Evolutionary conservation across 2,888 invertebrate genomes (phyloP).

Genomic region (Falcaria lacertinaria): DNA sequence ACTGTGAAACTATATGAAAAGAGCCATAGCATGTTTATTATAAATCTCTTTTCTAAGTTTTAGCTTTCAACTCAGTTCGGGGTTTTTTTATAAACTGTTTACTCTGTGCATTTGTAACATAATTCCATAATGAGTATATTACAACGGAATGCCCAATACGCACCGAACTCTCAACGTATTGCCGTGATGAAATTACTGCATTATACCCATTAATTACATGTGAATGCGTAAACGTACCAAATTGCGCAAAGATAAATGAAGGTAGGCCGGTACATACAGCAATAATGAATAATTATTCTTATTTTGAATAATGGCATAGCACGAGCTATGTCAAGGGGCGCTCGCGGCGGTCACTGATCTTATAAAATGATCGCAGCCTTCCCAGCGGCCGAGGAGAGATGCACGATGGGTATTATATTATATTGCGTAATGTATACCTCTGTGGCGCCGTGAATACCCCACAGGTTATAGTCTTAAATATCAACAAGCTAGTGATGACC

Average conservation of each 20-base stretch:
- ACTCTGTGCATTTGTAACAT: too few species aligned
- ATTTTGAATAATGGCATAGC: conserved; percentile 41
- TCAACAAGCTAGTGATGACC: too few species aligned
- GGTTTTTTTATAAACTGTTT: too few species aligned
- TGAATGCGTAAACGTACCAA: conserved; percentile 8
- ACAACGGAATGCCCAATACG: too few species aligned
- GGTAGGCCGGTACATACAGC: conserved; percentile 31
- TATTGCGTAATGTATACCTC: conserved; percentile 45
- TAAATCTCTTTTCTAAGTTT: too few species aligned
- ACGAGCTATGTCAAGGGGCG: conserved; percentile 38
- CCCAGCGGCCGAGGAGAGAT: conserved; percentile 5
- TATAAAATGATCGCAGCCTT: conserved; percentile 39
- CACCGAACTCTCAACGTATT: background rate
- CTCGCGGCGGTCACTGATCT: conserved; percentile 55
- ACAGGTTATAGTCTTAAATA: background rate
- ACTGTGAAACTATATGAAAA: too few species aligned
- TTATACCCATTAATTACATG: conserved; percentile 3
- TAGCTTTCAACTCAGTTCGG: too few species aligned
- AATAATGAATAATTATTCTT: conserved; percentile 43
- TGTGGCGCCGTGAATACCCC: conserved; percentile 27
- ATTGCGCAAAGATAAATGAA: conserved; percentile 30
- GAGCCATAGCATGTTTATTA: too few species aligned
- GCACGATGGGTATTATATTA: conserved; percentile 42
- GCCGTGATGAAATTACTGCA: background rate
- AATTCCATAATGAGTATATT: too few species aligned